phyloP scores from a whole-genome alignment of 2,888 invertebrate genomes.

The Lymantria monacha region DNA sequence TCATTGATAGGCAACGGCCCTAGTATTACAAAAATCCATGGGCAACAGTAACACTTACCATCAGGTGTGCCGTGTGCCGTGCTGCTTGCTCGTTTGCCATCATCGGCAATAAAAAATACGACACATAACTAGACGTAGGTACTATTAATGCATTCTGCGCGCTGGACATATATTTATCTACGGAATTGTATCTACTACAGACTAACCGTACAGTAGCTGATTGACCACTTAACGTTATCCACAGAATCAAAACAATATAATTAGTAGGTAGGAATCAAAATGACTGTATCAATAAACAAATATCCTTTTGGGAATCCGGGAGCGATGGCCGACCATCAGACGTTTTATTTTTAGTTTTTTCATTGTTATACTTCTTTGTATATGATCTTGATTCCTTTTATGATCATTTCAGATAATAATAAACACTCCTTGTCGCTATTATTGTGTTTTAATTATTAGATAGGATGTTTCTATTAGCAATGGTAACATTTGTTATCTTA shows the following conservation, averaged over 20 bases:
- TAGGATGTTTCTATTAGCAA: background rate
- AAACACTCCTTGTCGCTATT: conserved; percentile 9
- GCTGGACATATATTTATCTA: too few relatives aligned
- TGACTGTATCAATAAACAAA: conserved; percentile 67
- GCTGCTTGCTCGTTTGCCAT: too few relatives aligned
- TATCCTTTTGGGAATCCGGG: conserved; percentile 51
- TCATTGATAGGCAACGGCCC: too few relatives aligned
- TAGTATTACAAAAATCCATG: too few relatives aligned
- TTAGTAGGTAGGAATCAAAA: conserved; percentile 58
- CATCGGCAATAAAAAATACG: too few relatives aligned
- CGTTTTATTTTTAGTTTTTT: conserved; percentile 38
- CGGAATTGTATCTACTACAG: too few relatives aligned
- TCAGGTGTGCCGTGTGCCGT: too few relatives aligned
- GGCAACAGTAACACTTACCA: too few relatives aligned
- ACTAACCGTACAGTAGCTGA: too few relatives aligned
- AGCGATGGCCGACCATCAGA: conserved; percentile 52
- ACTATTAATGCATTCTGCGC: too few relatives aligned
- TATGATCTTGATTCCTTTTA: conserved; percentile 25
- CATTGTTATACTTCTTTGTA: conserved; percentile 30
- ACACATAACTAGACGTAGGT: too few relatives aligned
- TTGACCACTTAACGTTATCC: background rate
- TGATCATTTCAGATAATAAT: conserved; percentile 27
- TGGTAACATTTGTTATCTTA: too few relatives aligned
- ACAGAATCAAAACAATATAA: conserved; percentile 33
- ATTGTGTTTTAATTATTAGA: background rate